Evolutionary conservation across 2,888 invertebrate genomes (phyloP).

Genomic region (Drosophila affinis): DNA sequence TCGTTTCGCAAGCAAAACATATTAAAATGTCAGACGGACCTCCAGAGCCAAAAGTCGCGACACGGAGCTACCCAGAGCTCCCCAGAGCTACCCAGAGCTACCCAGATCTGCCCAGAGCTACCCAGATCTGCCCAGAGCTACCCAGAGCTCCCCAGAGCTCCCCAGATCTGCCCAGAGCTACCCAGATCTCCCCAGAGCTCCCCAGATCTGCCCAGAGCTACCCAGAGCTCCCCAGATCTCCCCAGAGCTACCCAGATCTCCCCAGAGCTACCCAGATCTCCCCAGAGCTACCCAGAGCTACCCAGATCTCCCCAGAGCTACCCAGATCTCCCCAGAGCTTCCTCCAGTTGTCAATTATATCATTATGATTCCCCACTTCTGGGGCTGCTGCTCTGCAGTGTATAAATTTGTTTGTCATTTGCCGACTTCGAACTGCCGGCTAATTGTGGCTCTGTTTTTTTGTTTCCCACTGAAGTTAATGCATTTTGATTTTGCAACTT

Average conservation of each 20-base stretch:
- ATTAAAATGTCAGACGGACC: slow-evolving; percentile 74
- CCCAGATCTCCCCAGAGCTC: slow-evolving; percentile 17
- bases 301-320: slow-evolving; percentile 2
- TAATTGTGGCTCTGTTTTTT: slow-evolving; percentile 39
- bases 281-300: no score
- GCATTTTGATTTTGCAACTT: slow-evolving; percentile 78
- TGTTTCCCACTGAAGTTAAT: slow-evolving; percentile 45
- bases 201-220: no score
- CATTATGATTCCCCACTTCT: slow-evolving; percentile 57
- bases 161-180: slow-evolving; percentile 13
- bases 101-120: slow-evolving; percentile 14
- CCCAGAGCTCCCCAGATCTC: slow-evolving; percentile 24
- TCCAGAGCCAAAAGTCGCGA: slow-evolving; percentile 69
- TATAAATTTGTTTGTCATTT: slow-evolving; percentile 51
- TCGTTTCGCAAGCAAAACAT: slow-evolving; percentile 65
- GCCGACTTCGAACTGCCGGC: slow-evolving; percentile 55
- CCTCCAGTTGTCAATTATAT: slow-evolving; percentile 62
- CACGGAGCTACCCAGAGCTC: slow-evolving; percentile 42
- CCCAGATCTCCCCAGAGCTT: slow-evolving; percentile 17
- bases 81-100: slow-evolving; percentile 15
- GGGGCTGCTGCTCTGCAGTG: slow-evolving; percentile 21
- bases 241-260: no score
- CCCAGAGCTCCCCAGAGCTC: slow-evolving; percentile 17
- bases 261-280: slow-evolving; percentile 40
- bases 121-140: slow-evolving; percentile 2